phyloP scores from a whole-genome alignment of 2,888 invertebrate species.

The Acronicta psi region DNA sequence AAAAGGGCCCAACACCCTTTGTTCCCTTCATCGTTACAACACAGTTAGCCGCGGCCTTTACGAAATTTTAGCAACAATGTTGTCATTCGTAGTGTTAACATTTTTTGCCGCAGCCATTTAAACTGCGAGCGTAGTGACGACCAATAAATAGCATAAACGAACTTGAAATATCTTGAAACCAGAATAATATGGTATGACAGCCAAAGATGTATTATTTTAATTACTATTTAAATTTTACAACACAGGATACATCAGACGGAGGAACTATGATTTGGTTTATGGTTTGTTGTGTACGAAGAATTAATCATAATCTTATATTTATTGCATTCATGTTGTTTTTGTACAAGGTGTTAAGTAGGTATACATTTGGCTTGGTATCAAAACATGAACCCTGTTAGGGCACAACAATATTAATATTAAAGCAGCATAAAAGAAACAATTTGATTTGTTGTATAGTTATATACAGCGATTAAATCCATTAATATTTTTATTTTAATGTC shows the following conservation, averaged over 20 bases:
- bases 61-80: slow-evolving; percentile 24
- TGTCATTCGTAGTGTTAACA: slow-evolving; percentile 12
- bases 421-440: too few species aligned
- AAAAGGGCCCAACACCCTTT: not conserved
- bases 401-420: too few species aligned
- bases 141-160: slow-evolving; percentile 59
- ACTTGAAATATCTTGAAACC: slow-evolving; percentile 48
- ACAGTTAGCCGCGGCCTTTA: slow-evolving; percentile 3
- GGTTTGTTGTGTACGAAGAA: not conserved
- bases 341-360: too few species aligned
- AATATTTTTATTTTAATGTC: too few species aligned
- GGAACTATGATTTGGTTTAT: not conserved
- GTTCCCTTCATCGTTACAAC: slow-evolving; percentile 6
- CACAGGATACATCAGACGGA: not conserved
- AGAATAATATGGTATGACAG: slow-evolving; percentile 27
- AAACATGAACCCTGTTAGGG: too few species aligned
- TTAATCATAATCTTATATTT: too few species aligned
- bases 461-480: too few species aligned
- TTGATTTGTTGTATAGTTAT: too few species aligned
- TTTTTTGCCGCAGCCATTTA: slow-evolving; percentile 39
- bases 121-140: slow-evolving; percentile 41
- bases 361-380: too few species aligned
- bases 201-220: slow-evolving; percentile 7
- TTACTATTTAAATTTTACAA: slow-evolving; percentile 21
- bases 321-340: too few species aligned